Evolutionary conservation across 2,888 invertebrate genomes (phyloP).

Genomic region (Mechanitis mazaeus): DNA sequence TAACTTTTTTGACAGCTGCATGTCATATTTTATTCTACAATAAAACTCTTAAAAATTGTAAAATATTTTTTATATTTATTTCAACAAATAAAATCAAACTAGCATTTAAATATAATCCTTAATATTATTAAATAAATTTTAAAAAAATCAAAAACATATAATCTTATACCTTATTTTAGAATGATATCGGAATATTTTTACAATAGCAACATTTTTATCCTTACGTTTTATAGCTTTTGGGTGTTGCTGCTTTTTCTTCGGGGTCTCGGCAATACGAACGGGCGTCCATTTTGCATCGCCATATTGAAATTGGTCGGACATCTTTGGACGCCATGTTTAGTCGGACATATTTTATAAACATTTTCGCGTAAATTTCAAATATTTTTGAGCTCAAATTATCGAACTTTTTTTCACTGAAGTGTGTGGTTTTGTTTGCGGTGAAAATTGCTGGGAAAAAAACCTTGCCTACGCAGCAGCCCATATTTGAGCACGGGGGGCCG

Average conservation of each 20-base stretch:
- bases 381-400: constrained; percentile 69
- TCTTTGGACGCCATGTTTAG: constrained; percentile 84
- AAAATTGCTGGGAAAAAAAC: constrained; percentile 60
- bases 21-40: not conserved
- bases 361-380: constrained; percentile 78
- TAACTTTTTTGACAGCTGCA: not conserved
- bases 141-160: not conserved
- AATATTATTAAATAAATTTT: not conserved
- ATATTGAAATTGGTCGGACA: constrained; percentile 80
- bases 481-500: constrained; percentile 68
- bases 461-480: constrained; percentile 67
- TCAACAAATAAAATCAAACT: too few relatives aligned
- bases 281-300: constrained; percentile 78
- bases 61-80: too few relatives aligned
- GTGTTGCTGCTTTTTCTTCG: constrained; percentile 45
- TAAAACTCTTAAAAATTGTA: too few relatives aligned
- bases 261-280: constrained; percentile 39
- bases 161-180: not conserved
- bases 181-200: constrained; percentile 33
- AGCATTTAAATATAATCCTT: not conserved
- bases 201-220: constrained; percentile 37
- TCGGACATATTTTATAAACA: constrained; percentile 86
- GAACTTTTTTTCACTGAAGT: constrained; percentile 72
- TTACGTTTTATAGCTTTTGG: constrained; percentile 23
- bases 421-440: constrained; percentile 55